These are phyloP conservation scores for Sesamia inferens DNA, from an alignment of 2,888 invertebrate genomes.

Conservation along the genomic window DNA sequence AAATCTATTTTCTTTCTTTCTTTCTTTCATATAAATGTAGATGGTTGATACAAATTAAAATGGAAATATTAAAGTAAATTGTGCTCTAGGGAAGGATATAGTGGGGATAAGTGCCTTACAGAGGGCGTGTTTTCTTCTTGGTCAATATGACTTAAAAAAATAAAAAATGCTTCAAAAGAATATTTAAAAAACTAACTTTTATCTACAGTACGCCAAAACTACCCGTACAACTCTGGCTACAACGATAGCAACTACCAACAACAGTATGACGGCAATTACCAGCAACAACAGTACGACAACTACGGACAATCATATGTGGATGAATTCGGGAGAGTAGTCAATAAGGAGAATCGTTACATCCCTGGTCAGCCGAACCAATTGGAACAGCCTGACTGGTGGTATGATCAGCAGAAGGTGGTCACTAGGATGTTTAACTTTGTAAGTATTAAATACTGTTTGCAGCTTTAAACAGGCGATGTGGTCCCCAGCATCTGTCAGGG, in stretches of 20 bases:
- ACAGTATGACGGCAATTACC: conserved; percentile 70
- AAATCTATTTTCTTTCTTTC: too few species aligned
- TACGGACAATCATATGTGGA: conserved; percentile 68
- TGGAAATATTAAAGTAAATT: neutral
- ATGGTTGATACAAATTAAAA: neutral
- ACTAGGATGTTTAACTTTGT: conserved; percentile 94
- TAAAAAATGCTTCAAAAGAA: neutral
- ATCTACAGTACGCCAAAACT: conserved; percentile 82
- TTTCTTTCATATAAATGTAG: too few species aligned
- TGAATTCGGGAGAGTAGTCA: conserved; percentile 69
- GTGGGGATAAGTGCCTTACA: neutral
- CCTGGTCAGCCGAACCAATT: conserved; percentile 87
- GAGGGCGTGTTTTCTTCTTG: neutral
- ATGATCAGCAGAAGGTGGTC: conserved; percentile 88
- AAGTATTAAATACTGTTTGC: conserved; percentile 68
- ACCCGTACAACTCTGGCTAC: conserved; percentile 72
- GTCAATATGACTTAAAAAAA: neutral
- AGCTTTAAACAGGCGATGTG: neutral
- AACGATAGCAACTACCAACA: conserved; percentile 61
- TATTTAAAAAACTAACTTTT: neutral
- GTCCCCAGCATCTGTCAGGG: neutral
- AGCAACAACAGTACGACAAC: conserved; percentile 67
- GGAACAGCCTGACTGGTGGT: conserved; percentile 89
- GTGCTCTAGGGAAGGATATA: neutral
- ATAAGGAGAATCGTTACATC: conserved; percentile 63